These are phyloP conservation scores for Hassar affinis DNA, from an alignment of 2,113 vertebrate species.

Conservation along the genomic window DNA sequence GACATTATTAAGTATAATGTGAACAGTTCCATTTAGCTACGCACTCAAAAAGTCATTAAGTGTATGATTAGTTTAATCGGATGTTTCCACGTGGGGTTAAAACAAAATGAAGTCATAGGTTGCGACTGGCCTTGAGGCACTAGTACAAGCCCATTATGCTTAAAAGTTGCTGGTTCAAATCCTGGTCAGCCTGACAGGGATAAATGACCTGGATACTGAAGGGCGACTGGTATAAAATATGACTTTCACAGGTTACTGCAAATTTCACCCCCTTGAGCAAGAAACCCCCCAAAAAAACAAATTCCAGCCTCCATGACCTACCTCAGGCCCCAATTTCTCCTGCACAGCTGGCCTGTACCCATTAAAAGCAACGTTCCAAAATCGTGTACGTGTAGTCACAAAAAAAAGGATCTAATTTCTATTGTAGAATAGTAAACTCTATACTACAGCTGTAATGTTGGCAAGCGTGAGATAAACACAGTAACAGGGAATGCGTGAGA, in stretches of 20 bases:
- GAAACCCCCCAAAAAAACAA: constrained; percentile 5
- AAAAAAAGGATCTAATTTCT: background rate
- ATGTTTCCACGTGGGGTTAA: constrained; percentile 26
- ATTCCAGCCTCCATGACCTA: constrained; percentile 18
- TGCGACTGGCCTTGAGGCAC: constrained; percentile 23
- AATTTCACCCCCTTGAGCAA: constrained; percentile 27
- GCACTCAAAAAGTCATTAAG: constrained; percentile 35
- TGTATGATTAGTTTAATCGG: constrained; percentile 39
- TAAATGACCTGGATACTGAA: constrained; percentile 32
- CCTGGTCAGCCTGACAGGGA: constrained; percentile 35
- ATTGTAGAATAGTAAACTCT: background rate
- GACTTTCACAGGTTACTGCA: constrained; percentile 47
- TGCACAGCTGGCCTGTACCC: constrained; percentile 1
- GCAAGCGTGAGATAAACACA: constrained; percentile 31
- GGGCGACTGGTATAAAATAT: constrained; percentile 44
- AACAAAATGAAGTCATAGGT: constrained; percentile 18
- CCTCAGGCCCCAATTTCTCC: background rate
- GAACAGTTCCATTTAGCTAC: background rate
- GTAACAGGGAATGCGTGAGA: constrained; percentile 21
- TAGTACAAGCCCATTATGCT: constrained; percentile 35
- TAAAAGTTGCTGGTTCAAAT: constrained; percentile 44
- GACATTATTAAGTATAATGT: constrained; percentile 11
- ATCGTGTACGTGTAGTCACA: background rate
- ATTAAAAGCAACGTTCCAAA: background rate
- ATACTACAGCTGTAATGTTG: constrained; percentile 24